Base-by-base conservation (phyloP, 2,113 vertebrate genomes). In the Pteronura brasiliensis region DNA sequence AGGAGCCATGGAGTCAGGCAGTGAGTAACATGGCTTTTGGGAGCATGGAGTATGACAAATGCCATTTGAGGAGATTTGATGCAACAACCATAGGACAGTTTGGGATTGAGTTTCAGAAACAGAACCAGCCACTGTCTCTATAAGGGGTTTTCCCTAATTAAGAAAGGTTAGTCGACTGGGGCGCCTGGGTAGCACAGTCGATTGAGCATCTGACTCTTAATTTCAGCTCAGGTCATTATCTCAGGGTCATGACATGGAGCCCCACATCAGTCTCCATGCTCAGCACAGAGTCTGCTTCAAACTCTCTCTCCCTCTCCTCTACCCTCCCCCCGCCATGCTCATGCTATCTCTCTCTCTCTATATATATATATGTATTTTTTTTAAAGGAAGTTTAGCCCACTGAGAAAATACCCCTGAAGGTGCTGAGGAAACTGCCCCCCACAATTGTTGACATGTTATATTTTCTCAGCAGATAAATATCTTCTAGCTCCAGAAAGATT, bases 61-160 rank as follows among this genome's bases (percentile, higher is more conserved):
- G 1, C 10, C 25, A 0, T 9, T 2, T 6, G 27, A n/a, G 36
- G 27, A n/a, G 12, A 8, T 21, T 14, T 34, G 3, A 8, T 0
- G 7, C 4, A 65, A 57, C 44, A 4, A 6, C 17, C 44, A 20
- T 2, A 39, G 55, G 42, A 42, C 8, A 25, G 23, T 6, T 36
- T 9, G 12, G 17, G 25, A 20, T 5, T 15, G 49, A 11, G 63
- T 71, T 74, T 74, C 55, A 72, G 72, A 13, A 88, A n/a, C 14
- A 4, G 55, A 36, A 39, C 42, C n/a, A n/a, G n/a, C 25, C 34
- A 59, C 39, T 34, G 34, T 49, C 44, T 9, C 5, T 25, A 11
- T 17, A 6, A 9, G 21, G 36, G 31, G 31, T 25, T 18, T 76
- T 63, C 49, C 36, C 36, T 69, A 47, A 27, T 59, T 67, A 44